Base-by-base conservation (phyloP, 1,140 invertebrate genomes). In the Cryptotermes secundus region DNA sequence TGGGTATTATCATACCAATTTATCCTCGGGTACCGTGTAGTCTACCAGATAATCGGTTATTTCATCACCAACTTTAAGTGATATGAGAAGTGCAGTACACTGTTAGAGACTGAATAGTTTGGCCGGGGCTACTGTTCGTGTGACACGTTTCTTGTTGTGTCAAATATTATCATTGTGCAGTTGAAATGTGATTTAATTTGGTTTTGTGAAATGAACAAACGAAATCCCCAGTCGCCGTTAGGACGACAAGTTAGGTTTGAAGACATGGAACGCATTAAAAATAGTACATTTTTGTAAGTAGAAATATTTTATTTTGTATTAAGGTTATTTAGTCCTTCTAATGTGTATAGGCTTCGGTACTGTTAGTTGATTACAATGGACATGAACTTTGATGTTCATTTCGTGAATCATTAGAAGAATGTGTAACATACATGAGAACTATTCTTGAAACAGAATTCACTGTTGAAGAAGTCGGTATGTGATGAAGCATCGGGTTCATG, bases 201-300 rank as follows among this genome's bases (percentile, higher is more conserved):
- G n/a, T 31, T 24, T 14, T 59, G 53, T 72, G 59, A 16, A 31
- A 72, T 72, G 59, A 26, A 26, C 0, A n/a, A 31, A 72, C 4
- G 59, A 72, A 72, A 9, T 72, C 3, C 59, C 26, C 59, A 72
- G 26, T 12, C 26, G 7, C 0, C 14, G n/a, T 9, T 72, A 7
- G 12, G 22, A 12, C 45, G 82, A 1, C 42, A 34, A 65, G 82
- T 83, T 19, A 49, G 53, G 6, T 83, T 83, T 34, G 16, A 83
- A 31, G 82, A 83, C 24, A 65, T 83, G 34, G 82, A 83, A 65
- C 42, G 34, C 82, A 83, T 83, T 19, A n/a, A 26, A 26, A 83
- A 83, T 26, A 83, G 82, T 31, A 83, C 7, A 10, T 83, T 83
- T 10, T 65, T 83, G 82, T 83, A 65, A 83, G 82, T 83, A 81